Evolutionary conservation across 2,113 vertebrate species (phyloP), one percentile per base, ranked within the genome.

Genomic region (Delphinapterus leucas): DNA sequence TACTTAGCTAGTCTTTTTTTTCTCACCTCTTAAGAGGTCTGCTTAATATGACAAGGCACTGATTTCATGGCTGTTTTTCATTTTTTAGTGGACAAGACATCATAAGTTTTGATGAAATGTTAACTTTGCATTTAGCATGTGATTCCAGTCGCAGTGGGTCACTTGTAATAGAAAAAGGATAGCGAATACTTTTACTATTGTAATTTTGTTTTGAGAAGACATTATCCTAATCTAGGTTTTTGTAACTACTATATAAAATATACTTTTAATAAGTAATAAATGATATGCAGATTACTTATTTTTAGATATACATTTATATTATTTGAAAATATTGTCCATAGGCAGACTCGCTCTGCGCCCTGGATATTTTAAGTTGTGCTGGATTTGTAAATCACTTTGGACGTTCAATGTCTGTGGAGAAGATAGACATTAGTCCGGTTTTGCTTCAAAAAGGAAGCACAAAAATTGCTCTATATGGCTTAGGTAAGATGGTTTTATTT

Each of bases 381-480:
- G 99, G 99, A 91, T 97, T 99, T 49, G 74, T 99, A 73, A 99
- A 99, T 98, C 99, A 99, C 97, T 99, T 99, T 96, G 99, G 99
- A 76, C 99, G 99, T 80, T 99, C 99, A 61, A 11, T 98, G 77
- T 99, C 99, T 0, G 99, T 99, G 97, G 99, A 99, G 98, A 99
- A 98, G 98, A 99, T 99, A 94, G 99, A 99, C 96, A 99, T 99
- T 88, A 99, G 99, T 98, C 99, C 99, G 1, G 87, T 99, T 92
- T 99, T 99, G 68, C 91, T 99, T 97, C 99, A 99, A 92, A 99
- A 99, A 98, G 99, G 99, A 96, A 99, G 77, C 93, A 99, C 99
- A 90, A 99, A 99, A 98, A 98, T 99, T 82, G 99, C 99, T 28
- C 98, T 99, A 0, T 99, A 99, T 92, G 99, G 99, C 67, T 98